These are phyloP conservation scores for Diglossa cyanea DNA, from an alignment of 2,797 vertebrate genomes.

Conservation along the genomic window DNA sequence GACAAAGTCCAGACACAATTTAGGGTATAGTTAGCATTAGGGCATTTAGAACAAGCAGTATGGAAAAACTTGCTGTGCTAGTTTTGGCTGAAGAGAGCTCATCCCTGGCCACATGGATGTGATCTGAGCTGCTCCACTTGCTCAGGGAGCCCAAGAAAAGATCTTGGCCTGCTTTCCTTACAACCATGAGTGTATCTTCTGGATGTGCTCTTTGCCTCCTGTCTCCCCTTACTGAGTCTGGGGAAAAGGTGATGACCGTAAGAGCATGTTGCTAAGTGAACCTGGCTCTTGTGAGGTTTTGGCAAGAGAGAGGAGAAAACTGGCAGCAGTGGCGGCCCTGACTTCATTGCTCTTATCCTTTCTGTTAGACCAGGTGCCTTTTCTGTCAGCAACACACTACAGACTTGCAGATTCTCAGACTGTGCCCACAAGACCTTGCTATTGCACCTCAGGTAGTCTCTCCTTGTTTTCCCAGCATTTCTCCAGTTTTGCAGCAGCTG, in stretches of 20 bases:
- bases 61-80: neutral
- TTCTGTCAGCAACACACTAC: neutral
- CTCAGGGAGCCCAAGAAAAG: neutral
- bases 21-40: neutral
- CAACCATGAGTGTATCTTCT: neutral
- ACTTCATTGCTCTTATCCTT: neutral
- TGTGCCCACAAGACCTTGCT: neutral
- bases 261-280: neutral
- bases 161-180: neutral
- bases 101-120: no score
- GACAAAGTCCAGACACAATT: neutral
- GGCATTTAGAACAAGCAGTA: neutral
- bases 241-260: neutral
- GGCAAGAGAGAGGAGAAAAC: neutral
- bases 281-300: neutral
- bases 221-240: neutral
- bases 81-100: neutral
- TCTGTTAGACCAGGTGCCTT: neutral
- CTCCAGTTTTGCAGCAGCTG: neutral
- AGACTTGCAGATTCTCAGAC: neutral
- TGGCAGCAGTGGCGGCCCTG: neutral
- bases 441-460: accelerated
- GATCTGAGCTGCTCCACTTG: neutral
- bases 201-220: neutral
- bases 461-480: neutral